Evolutionary conservation across 2,888 invertebrate species (phyloP).

Genomic region (Drosophila macrothrix): DNA sequence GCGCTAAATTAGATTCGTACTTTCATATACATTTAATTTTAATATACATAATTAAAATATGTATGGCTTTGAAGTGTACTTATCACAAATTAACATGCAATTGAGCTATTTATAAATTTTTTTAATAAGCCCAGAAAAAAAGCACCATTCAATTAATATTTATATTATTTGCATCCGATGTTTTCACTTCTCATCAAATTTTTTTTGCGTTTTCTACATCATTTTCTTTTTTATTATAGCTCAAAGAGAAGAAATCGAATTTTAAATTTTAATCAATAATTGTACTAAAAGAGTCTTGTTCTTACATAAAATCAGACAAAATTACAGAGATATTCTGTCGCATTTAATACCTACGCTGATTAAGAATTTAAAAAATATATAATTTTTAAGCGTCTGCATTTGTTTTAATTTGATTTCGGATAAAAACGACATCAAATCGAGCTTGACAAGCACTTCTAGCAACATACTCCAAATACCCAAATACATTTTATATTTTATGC

Average conservation of each 20-base stretch:
- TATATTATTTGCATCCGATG: not conserved
- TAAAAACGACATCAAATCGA: not conserved
- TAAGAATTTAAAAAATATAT: not conserved
- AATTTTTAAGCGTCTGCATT: not conserved
- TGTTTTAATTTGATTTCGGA: not conserved
- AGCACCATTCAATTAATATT: constrained; percentile 22
- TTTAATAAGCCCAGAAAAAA: constrained; percentile 47
- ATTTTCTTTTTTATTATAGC: constrained; percentile 17
- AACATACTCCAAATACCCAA: not conserved
- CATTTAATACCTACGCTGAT: not conserved
- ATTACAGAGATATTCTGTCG: not conserved
- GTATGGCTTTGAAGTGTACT: constrained; percentile 12
- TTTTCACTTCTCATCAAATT: constrained; percentile 16
- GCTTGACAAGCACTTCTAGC: not conserved
- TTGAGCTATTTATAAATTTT: constrained; percentile 59
- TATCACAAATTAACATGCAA: constrained; percentile 62
- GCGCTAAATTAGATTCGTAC: not conserved
- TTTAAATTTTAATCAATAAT: not conserved
- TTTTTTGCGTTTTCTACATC: constrained; percentile 22
- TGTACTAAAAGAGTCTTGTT: not conserved
- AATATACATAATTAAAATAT: not conserved
- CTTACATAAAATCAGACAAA: not conserved
- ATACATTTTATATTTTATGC: not conserved
- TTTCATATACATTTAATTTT: not conserved
- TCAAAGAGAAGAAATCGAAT: not conserved